phyloP scores from a whole-genome alignment of 2,113 vertebrate species.

The Trogon melanurus region DNA sequence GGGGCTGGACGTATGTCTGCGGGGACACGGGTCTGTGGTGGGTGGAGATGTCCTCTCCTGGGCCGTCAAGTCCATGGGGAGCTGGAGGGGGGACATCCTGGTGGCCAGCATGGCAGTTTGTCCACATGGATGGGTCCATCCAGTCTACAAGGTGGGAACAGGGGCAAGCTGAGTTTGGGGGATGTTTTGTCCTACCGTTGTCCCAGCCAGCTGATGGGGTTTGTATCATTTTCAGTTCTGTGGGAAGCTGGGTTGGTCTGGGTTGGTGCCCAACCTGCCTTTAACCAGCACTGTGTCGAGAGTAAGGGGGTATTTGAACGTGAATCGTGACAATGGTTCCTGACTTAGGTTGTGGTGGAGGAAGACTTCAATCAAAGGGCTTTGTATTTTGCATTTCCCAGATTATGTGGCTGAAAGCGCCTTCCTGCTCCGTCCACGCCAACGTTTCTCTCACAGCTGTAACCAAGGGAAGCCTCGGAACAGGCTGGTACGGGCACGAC shows the following conservation, averaged over 20 bases:
- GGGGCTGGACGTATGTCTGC: rapidly evolving
- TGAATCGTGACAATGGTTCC: rapidly evolving
- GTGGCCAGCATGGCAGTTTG: neutral
- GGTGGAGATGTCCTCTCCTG: neutral
- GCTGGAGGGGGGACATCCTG: rapidly evolving
- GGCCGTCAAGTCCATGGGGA: neutral
- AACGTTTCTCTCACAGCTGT: neutral
- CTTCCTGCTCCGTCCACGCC: neutral
- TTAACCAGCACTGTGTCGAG: neutral
- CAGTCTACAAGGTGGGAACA: rapidly evolving
- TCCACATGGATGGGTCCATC: neutral
- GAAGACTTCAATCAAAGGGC: neutral
- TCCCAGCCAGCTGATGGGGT: neutral
- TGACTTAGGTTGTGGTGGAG: neutral
- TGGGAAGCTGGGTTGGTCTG: neutral
- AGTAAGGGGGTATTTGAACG: neutral
- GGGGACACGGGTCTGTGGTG: neutral
- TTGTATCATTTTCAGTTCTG: neutral
- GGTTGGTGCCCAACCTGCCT: neutral
- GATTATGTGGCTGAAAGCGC: neutral
- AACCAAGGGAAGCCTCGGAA: neutral
- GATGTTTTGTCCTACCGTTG: neutral
- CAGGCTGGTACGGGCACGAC: neutral
- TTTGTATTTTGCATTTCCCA: neutral
- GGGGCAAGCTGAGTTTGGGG: neutral